phyloP scores from a whole-genome alignment of 2,888 invertebrate species.

The Euzetes globulus region DNA sequence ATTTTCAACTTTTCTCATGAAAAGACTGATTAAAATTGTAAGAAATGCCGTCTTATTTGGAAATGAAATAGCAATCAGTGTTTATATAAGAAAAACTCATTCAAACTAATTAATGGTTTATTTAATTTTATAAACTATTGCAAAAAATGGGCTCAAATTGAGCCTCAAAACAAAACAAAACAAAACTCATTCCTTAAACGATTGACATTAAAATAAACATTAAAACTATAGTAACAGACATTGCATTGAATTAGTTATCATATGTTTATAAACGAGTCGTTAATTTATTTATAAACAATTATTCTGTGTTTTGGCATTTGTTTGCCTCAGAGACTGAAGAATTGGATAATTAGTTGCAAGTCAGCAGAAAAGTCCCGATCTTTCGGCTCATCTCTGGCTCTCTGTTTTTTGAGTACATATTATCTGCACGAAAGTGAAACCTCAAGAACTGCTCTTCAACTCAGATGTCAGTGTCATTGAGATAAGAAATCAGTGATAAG shows the following conservation, averaged over 20 bases:
- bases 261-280: neutral
- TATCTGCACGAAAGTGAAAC: neutral
- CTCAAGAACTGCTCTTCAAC: neutral
- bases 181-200: neutral
- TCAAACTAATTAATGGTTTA: conserved; percentile 1
- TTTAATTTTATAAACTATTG: conserved; percentile 8
- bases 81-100: neutral
- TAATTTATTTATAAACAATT: conserved; percentile 10
- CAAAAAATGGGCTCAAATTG: no score
- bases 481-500: conserved; percentile 1
- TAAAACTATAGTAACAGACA: no score
- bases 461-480: conserved; percentile 2
- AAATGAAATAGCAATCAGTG: neutral
- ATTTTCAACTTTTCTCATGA: no score
- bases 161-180: neutral
- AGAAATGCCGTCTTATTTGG: no score
- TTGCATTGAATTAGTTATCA: neutral
- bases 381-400: neutral
- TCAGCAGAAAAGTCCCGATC: neutral
- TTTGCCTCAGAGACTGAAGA: neutral
- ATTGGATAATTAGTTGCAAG: neutral
- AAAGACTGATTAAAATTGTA: no score
- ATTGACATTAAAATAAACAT: neutral
- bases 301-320: neutral
- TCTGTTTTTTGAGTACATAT: neutral